phyloP scores from a whole-genome alignment of 2,113 vertebrate genomes.

The Sprattus sprattus region DNA sequence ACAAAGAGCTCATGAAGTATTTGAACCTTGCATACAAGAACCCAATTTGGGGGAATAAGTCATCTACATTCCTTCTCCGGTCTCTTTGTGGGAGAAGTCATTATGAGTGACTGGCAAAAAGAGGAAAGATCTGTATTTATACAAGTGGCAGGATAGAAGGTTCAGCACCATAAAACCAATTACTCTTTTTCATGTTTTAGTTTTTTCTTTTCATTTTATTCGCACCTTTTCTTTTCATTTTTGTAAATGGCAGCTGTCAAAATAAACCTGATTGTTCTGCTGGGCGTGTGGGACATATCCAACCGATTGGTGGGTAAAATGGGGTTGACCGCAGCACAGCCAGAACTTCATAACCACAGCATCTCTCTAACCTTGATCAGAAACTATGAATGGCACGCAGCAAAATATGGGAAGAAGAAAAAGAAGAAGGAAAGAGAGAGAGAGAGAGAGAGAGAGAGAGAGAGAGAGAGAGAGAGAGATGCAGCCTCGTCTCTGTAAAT shows the following conservation, averaged over 20 bases:
- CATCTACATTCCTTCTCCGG: not conserved
- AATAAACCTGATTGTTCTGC: constrained; percentile 56
- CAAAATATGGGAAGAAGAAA: not conserved
- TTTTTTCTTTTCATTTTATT: constrained; percentile 37
- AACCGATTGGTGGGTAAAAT: constrained; percentile 49
- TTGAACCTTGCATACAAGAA: not conserved
- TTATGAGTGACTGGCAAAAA: not conserved
- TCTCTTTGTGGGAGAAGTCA: not conserved
- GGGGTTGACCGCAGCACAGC: constrained; percentile 51
- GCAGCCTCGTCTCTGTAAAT: not conserved
- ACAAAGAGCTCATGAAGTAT: not conserved
- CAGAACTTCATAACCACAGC: constrained; percentile 30
- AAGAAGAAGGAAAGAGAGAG: not conserved
- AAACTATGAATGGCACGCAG: constrained; percentile 33
- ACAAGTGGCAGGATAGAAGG: constrained; percentile 60
- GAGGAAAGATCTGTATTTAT: constrained; percentile 7
- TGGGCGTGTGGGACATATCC: constrained; percentile 41
- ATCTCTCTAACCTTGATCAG: constrained; percentile 49
- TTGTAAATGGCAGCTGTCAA: constrained; percentile 74
- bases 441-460: not conserved
- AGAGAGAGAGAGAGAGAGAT: not conserved
- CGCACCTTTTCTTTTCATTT: constrained; percentile 59
- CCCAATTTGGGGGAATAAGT: not conserved
- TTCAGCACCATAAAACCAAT: constrained; percentile 54
- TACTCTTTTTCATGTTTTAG: constrained; percentile 37